A percentile compares a stretch with the other conserved stretches of the same genome.
phyloP scores from a whole-genome alignment of 2,113 vertebrate genomes.

The Alces alces region DNA sequence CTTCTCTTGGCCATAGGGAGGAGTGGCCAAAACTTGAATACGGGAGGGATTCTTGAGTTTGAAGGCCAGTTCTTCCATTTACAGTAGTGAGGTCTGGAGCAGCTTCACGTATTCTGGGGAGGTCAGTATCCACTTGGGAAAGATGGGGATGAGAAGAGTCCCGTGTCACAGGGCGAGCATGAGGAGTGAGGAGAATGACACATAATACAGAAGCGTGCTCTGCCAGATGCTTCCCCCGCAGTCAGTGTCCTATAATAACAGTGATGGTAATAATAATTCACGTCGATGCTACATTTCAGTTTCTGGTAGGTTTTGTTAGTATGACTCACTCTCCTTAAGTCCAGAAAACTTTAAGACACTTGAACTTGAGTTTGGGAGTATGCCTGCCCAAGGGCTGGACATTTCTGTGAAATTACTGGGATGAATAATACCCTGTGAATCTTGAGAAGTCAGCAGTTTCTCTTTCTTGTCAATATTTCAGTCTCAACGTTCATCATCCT shows the following conservation, averaged over 20 bases:
- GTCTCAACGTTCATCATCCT: background rate
- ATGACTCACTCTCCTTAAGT: background rate
- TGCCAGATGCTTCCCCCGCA: fast-evolving
- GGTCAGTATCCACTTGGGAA: background rate
- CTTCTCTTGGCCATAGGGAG: background rate
- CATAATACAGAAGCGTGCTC: fast-evolving
- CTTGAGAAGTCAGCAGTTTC: background rate
- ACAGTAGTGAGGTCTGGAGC: background rate
- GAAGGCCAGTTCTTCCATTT: background rate
- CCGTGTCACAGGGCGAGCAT: background rate
- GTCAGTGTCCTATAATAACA: fast-evolving
- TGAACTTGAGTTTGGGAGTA: background rate
- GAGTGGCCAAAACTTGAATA: background rate
- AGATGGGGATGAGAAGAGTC: background rate
- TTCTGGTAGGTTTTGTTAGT: background rate
- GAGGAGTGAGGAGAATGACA: background rate
- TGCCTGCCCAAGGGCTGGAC: background rate
- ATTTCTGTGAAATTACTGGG: background rate
- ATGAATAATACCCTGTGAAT: background rate
- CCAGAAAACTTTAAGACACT: background rate
- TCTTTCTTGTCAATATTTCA: background rate
- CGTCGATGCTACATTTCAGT: background rate
- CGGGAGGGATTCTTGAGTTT: background rate
- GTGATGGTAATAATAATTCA: fast-evolving
- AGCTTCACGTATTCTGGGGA: background rate